These are phyloP conservation scores for Eospalax fontanierii DNA, from an alignment of 2,797 vertebrate genomes.

Conservation along the genomic window DNA sequence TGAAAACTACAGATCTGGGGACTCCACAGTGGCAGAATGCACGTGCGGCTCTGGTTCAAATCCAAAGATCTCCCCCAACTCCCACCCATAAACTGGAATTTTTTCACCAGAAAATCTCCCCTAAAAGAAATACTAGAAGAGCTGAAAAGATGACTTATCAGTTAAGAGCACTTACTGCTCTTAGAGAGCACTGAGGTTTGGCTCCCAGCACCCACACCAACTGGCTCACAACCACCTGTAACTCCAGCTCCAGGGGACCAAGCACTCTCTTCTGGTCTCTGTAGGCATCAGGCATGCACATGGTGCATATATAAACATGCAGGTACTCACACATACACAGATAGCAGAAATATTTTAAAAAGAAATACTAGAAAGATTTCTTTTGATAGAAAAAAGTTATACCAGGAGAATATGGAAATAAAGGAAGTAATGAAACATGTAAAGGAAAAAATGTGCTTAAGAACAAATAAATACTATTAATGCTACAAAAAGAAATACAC, in stretches of 20 bases:
- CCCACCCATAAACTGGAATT: neutral
- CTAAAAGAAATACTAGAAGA: neutral
- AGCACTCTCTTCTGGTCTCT: no score
- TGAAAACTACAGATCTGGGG: neutral
- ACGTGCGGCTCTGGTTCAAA: neutral
- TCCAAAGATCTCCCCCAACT: neutral
- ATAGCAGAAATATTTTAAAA: no score
- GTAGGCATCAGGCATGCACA: no score
- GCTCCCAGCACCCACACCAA: no score
- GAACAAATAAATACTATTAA: neutral
- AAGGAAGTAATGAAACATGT: neutral
- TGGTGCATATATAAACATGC: no score
- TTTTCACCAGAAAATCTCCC: neutral
- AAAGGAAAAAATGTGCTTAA: constrained; percentile 10
- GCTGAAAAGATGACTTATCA: no score
- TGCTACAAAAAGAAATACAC: neutral
- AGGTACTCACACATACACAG: no score
- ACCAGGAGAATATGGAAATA: neutral
- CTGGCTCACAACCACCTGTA: no score
- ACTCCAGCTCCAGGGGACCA: no score
- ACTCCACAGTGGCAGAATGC: neutral
- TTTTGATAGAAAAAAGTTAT: neutral
- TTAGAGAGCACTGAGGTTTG: no score
- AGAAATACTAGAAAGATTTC: neutral
- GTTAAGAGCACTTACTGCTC: no score